phyloP scores from a whole-genome alignment of 35 echinoderm and acorn worm species.

The Heliocidaris erythrogramma region DNA sequence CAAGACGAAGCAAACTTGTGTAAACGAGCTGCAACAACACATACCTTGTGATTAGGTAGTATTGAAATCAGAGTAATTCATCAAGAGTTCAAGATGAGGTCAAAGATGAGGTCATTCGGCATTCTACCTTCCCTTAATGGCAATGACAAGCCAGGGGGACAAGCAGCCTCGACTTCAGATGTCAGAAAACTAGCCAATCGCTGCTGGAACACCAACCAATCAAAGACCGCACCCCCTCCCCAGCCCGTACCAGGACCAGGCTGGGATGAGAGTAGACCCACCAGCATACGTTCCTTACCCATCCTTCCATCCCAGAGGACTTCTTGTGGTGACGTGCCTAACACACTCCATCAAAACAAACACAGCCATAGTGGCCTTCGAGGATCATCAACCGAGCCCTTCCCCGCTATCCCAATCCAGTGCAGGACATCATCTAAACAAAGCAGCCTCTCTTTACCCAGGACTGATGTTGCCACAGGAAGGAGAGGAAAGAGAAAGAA shows the following conservation, averaged over 20 bases:
- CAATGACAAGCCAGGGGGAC: not conserved
- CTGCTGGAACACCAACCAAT: not conserved
- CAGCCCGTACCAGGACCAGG: not conserved
- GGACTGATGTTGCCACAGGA: not conserved
- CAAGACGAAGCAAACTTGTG: too few relatives aligned
- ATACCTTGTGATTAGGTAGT: not conserved
- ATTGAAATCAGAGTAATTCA: not conserved
- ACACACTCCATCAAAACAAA: not conserved
- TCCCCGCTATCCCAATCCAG: not conserved
- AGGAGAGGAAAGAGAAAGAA: slow-evolving; percentile 27
- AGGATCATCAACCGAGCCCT: not conserved
- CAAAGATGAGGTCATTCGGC: not conserved
- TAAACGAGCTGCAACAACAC: not conserved
- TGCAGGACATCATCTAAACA: not conserved
- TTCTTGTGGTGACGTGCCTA: not conserved
- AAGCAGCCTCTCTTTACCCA: not conserved
- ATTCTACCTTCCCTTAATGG: not conserved
- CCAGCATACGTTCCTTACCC: not conserved
- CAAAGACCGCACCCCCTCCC: not conserved
- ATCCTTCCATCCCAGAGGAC: not conserved
- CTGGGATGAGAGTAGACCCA: not conserved
- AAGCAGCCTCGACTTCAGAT: not conserved
- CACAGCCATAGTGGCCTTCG: not conserved
- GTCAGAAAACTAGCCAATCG: slow-evolving; percentile 27
- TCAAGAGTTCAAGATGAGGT: not conserved